phyloP scores from a whole-genome alignment of 2,797 vertebrate species.

The Hydrophis major region DNA sequence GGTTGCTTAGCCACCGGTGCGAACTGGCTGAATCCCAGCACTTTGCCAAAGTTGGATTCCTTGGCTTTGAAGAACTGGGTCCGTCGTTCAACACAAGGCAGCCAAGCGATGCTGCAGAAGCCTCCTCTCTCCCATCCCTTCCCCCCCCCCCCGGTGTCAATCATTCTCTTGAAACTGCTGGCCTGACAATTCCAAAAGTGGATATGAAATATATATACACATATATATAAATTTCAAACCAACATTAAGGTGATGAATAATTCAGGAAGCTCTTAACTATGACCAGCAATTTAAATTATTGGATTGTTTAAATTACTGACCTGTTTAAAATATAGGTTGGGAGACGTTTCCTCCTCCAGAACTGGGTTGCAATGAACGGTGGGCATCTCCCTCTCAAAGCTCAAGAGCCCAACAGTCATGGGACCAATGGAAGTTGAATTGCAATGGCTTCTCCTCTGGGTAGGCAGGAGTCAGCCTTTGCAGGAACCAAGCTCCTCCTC shows the following conservation, averaged over 20 bases:
- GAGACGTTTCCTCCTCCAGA: conserved; percentile 56
- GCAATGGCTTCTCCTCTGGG: not conserved
- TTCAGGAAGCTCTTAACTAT: conserved; percentile 69
- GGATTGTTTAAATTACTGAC: conserved; percentile 63
- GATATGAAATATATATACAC: conserved; percentile 35
- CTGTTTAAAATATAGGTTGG: conserved; percentile 55
- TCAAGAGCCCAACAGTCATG: too few species aligned
- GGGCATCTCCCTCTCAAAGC: not conserved
- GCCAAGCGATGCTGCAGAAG: not conserved
- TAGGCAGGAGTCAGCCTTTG: too few species aligned
- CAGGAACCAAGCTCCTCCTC: too few species aligned
- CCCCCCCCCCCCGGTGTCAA: conserved; percentile 42
- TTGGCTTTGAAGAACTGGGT: not conserved
- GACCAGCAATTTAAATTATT: conserved; percentile 64
- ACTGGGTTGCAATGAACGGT: conserved; percentile 45
- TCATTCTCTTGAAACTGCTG: conserved; percentile 60
- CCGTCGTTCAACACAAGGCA: not conserved
- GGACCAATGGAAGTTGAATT: not conserved
- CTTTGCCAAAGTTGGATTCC: too few species aligned
- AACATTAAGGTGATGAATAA: conserved; percentile 70
- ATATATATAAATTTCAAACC: not conserved
- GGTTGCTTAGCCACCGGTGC: too few species aligned
- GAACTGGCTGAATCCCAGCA: too few species aligned
- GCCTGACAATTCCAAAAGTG: conserved; percentile 66
- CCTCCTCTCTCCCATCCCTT: conserved; percentile 9